Percentiles rank a stretch among this genome's conserved stretches.
These are phyloP conservation scores for Phylloscopus trochiloides DNA, from an alignment of 2,113 vertebrate species.

Conservation along the genomic window DNA sequence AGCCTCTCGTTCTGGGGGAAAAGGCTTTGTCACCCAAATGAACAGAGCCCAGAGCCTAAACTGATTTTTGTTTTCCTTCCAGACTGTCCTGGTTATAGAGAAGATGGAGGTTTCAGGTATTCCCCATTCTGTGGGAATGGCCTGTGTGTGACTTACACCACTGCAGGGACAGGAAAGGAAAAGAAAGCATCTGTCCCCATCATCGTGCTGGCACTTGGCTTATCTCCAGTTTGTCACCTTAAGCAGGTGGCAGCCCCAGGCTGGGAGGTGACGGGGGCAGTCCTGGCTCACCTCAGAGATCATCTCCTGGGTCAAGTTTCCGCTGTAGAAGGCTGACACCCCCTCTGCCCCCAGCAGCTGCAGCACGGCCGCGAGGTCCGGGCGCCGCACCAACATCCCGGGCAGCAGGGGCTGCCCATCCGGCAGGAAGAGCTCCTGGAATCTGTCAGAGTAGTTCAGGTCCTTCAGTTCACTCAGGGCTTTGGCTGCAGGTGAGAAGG, in stretches of 20 bases:
- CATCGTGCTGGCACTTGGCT: neutral
- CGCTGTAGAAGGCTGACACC: conserved; percentile 83
- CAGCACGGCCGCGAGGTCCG: conserved; percentile 84
- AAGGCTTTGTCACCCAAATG: neutral
- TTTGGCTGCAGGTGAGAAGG: conserved; percentile 73
- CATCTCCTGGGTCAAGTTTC: conserved; percentile 91
- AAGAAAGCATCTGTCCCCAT: neutral
- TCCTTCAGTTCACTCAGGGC: conserved; percentile 82
- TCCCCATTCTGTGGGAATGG: neutral
- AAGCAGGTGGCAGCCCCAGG: neutral
- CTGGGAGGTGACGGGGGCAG: neutral
- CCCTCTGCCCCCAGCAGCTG: conserved; percentile 81
- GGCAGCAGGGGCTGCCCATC: conserved; percentile 77
- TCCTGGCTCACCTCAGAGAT: conserved; percentile 78
- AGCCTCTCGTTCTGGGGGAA: fast-evolving
- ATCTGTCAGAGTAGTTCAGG: conserved; percentile 79
- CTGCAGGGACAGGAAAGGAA: neutral
- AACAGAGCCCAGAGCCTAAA: neutral
- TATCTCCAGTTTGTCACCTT: neutral
- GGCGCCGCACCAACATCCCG: conserved; percentile 79
- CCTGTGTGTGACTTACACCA: neutral
- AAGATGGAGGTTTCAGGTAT: neutral
- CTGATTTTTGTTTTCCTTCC: neutral
- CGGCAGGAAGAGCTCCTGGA: conserved; percentile 85
- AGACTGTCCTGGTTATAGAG: neutral